Percentiles rank a stretch among this genome's conserved stretches.
These are phyloP conservation scores for Ladona fulva DNA, from an alignment of 1,140 invertebrate species.

Conservation along the genomic window DNA sequence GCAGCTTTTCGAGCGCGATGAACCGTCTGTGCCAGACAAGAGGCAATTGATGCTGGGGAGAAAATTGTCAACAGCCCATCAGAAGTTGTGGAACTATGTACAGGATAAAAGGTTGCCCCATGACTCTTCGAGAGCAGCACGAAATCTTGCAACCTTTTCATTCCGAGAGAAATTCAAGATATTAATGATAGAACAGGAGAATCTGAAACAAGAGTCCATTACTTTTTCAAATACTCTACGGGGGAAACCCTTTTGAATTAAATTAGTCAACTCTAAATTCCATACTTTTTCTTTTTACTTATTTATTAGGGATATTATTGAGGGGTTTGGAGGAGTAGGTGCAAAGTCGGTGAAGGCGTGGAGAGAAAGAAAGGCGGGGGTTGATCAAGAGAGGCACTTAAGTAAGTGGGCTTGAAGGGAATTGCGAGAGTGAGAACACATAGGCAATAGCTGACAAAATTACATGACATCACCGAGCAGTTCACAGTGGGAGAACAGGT, in stretches of 20 bases:
- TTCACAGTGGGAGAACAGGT: background rate
- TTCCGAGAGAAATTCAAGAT: too few species aligned
- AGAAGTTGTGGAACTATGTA: background rate
- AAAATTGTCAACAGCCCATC: too few species aligned
- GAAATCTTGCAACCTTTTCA: too few species aligned
- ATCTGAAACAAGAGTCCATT: background rate
- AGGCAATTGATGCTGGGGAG: too few species aligned
- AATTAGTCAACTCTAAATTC: too few species aligned
- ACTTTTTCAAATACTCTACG: background rate
- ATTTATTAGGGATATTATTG: too few species aligned
- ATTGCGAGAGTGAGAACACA: background rate
- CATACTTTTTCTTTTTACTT: too few species aligned
- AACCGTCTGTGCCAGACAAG: too few species aligned
- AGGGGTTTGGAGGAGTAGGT: background rate
- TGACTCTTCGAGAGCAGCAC: background rate
- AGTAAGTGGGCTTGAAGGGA: background rate
- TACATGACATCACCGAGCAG: background rate
- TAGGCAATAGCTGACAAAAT: background rate
- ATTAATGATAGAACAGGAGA: background rate
- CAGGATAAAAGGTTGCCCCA: background rate
- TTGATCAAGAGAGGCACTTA: background rate
- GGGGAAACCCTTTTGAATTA: background rate
- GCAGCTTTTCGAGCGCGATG: too few species aligned
- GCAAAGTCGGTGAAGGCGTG: background rate
- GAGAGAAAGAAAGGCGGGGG: too few species aligned